phyloP scores from a whole-genome alignment of 2,797 vertebrate species.

The Phoeniculus purpureus region DNA sequence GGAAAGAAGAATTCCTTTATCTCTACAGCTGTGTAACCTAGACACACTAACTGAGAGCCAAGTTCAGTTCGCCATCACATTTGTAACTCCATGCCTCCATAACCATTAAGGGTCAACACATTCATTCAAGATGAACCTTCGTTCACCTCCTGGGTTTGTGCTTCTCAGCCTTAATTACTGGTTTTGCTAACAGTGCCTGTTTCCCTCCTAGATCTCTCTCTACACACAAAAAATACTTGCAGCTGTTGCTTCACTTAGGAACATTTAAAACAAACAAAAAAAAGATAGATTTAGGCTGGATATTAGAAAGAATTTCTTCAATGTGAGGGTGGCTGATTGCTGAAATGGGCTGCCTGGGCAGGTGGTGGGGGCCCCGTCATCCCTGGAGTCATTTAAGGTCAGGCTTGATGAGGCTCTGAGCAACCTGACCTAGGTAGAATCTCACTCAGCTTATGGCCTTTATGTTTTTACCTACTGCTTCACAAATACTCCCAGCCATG shows the following conservation, averaged over 20 bases:
- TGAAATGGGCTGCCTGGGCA: too few species aligned
- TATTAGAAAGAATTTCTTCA: too few species aligned
- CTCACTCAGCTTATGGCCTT: background rate
- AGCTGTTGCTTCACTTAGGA: background rate
- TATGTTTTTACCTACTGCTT: background rate
- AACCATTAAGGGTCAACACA: background rate
- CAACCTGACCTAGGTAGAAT: too few species aligned
- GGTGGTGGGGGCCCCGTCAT: too few species aligned
- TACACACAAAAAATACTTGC: background rate
- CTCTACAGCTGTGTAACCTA: background rate
- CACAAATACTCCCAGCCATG: background rate
- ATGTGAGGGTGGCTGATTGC: too few species aligned
- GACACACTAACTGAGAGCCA: background rate
- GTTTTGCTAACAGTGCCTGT: background rate
- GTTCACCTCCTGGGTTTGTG: background rate
- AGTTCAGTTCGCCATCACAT: background rate
- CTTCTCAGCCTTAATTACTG: background rate
- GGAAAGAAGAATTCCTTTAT: background rate
- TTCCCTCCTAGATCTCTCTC: background rate
- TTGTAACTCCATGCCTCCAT: background rate
- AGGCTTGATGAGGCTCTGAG: too few species aligned
- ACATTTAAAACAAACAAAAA: background rate
- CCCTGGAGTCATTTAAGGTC: too few species aligned
- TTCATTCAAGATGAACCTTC: background rate
- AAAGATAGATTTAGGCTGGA: too few species aligned